phyloP scores from a whole-genome alignment of 2,113 vertebrate genomes.

The Leptobrachium leishanense region DNA sequence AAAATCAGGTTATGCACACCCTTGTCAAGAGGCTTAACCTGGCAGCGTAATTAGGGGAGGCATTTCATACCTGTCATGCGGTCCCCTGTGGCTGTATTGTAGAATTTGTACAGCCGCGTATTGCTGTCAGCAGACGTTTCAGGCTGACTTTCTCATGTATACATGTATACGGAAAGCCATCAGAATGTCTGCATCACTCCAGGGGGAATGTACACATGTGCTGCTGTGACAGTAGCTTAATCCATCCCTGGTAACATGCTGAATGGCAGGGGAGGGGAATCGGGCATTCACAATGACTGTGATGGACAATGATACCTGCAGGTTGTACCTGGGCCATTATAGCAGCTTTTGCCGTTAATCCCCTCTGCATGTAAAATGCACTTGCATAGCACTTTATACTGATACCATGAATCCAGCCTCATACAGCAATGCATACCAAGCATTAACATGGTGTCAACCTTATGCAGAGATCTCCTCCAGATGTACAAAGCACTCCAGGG shows the following conservation, averaged over 20 bases:
- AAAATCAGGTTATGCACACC: slow-evolving; percentile 25
- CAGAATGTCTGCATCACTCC: not conserved
- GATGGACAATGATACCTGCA: slow-evolving; percentile 10
- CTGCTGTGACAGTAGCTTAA: not conserved
- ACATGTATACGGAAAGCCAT: not conserved
- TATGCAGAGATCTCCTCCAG: too few relatives aligned
- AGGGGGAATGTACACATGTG: not conserved
- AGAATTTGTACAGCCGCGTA: not conserved
- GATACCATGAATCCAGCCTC: too few relatives aligned
- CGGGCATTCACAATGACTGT: not conserved
- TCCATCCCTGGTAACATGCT: not conserved
- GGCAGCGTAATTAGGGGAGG: slow-evolving; percentile 25
- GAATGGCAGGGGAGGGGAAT: not conserved
- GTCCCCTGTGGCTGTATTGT: slow-evolving; percentile 14
- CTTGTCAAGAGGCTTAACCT: slow-evolving; percentile 10
- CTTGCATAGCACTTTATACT: too few relatives aligned
- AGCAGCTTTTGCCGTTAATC: slow-evolving; percentile 22
- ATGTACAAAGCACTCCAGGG: too few relatives aligned
- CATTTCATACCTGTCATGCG: slow-evolving; percentile 24
- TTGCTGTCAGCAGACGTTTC: slow-evolving; percentile 15
- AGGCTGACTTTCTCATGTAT: too few relatives aligned
- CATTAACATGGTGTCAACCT: too few relatives aligned
- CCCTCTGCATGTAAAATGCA: not conserved
- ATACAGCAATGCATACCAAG: too few relatives aligned
- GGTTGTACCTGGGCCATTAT: slow-evolving; percentile 2